Evolutionary conservation across 2,888 invertebrate genomes (phyloP).

Genomic region (Limnephilus rhombicus): DNA sequence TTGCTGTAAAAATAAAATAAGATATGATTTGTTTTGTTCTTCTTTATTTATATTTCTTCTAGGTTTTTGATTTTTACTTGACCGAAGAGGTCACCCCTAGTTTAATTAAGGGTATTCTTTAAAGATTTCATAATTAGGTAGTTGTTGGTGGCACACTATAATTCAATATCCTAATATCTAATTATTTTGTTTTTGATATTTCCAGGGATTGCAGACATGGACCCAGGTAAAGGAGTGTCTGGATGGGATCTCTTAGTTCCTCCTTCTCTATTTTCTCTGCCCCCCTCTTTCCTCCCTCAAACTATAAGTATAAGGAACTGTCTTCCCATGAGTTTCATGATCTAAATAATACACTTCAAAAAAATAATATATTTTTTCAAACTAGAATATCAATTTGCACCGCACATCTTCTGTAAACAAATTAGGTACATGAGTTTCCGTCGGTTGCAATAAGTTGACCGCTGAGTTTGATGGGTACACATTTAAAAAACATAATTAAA

Average conservation of each 20-base stretch:
- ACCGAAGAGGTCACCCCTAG: too few relatives aligned
- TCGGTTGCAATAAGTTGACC: too few relatives aligned
- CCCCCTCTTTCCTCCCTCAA: neutral
- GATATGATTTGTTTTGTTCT: too few relatives aligned
- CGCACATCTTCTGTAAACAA: neutral
- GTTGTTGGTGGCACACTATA: too few relatives aligned
- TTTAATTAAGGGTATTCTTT: too few relatives aligned
- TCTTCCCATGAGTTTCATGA: conserved; percentile 11
- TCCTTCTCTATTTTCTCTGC: neutral
- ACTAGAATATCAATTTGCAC: neutral
- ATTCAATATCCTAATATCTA: neutral
- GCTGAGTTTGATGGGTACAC: too few relatives aligned
- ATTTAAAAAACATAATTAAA: too few relatives aligned
- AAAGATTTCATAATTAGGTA: too few relatives aligned
- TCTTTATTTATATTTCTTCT: too few relatives aligned
- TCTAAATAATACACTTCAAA: neutral
- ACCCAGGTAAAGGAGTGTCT: conserved; percentile 86
- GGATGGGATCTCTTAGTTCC: conserved; percentile 82
- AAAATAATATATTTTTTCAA: conserved; percentile 43
- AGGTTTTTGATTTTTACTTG: too few relatives aligned
- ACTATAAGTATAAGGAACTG: neutral
- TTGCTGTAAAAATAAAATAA: too few relatives aligned
- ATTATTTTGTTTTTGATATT: conserved; percentile 65
- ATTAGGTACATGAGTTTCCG: neutral
- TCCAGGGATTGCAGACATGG: conserved; percentile 87